These are phyloP conservation scores for Triplophysa dalaica DNA, from an alignment of 2,113 vertebrate species.

Conservation along the genomic window DNA sequence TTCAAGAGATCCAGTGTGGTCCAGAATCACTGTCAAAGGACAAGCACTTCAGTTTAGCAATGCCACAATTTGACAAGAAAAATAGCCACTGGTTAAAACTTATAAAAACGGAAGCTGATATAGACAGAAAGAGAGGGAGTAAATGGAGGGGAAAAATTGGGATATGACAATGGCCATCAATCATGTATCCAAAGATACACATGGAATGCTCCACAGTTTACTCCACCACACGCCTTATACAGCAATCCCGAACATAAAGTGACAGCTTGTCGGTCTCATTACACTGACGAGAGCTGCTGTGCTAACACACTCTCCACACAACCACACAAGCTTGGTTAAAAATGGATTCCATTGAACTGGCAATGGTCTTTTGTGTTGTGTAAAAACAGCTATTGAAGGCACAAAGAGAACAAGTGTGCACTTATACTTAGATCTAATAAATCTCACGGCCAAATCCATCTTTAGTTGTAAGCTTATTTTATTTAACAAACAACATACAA, in stretches of 20 bases:
- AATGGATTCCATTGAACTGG: constrained; percentile 35
- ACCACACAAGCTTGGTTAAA: constrained; percentile 12
- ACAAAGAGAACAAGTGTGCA: neutral
- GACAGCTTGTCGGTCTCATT: constrained; percentile 51
- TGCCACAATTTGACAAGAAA: constrained; percentile 29
- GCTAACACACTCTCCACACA: constrained; percentile 10
- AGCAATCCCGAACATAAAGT: constrained; percentile 43
- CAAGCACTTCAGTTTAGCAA: constrained; percentile 40
- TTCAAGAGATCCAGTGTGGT: neutral
- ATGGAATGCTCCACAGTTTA: constrained; percentile 1
- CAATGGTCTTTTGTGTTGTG: neutral
- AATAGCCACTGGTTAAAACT: constrained; percentile 12
- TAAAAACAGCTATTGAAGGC: neutral
- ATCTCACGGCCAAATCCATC: neutral
- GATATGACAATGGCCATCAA: constrained; percentile 45
- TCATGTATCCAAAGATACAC: constrained; percentile 24
- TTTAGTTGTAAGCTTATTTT: neutral
- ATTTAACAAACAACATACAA: neutral
- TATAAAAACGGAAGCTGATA: neutral
- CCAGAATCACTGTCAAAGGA: constrained; percentile 36
- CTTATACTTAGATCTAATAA: neutral
- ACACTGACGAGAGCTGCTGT: constrained; percentile 17
- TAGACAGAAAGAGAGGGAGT: constrained; percentile 5
- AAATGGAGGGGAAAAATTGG: constrained; percentile 30
- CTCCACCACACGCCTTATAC: neutral